These are phyloP conservation scores for Enteromius argenteus DNA, from an alignment of 2,797 vertebrate genomes.

Conservation along the genomic window DNA sequence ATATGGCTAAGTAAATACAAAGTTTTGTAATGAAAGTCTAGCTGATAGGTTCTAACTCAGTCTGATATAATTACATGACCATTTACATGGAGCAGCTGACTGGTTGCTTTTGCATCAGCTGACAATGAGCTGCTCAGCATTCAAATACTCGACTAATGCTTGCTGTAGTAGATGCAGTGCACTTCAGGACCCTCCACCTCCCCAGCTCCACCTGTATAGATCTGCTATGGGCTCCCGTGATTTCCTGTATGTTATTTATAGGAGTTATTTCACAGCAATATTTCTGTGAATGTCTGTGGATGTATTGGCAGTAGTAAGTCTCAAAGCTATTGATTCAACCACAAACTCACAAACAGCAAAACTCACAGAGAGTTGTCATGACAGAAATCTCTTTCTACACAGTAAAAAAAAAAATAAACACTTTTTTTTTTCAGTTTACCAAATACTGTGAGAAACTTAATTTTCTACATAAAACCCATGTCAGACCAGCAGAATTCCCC, in stretches of 20 bases:
- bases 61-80: not conserved
- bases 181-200: not conserved
- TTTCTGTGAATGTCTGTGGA: not conserved
- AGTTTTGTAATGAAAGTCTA: not conserved
- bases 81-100: not conserved
- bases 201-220: constrained; percentile 4
- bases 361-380: not conserved
- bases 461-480: not conserved
- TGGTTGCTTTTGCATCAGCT: not conserved
- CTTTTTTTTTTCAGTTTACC: not conserved
- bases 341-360: not conserved
- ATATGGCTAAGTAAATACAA: not conserved
- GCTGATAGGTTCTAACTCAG: not conserved
- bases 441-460: not conserved
- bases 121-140: not conserved
- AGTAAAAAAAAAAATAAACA: not conserved
- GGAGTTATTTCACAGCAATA: not conserved
- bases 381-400: not conserved
- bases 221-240: not conserved
- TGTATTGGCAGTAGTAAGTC: not conserved
- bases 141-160: not conserved
- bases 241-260: not conserved
- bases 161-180: not conserved
- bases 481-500: not conserved
- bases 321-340: not conserved